Conservation (phyloP, 2,113 vertebrate species). For the Phainopepla nitens region DNA sequence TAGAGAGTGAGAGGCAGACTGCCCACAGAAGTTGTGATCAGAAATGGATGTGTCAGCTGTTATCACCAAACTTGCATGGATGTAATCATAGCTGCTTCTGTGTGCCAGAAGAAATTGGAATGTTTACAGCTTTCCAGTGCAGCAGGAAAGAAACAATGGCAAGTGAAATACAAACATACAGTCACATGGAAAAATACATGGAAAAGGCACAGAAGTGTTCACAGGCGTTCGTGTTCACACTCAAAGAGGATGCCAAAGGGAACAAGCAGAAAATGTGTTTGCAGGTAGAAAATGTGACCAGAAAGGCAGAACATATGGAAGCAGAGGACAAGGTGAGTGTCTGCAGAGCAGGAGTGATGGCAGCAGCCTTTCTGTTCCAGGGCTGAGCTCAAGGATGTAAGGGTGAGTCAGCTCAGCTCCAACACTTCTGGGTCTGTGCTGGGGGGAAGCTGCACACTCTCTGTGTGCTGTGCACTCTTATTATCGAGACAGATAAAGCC, state of each 20-base stretch:
- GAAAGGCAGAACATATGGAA: background rate
- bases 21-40: background rate
- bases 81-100: conserved; percentile 7
- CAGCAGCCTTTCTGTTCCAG: background rate
- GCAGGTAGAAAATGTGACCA: background rate
- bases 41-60: conserved; percentile 6
- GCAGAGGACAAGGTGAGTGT: background rate
- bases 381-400: background rate
- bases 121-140: background rate
- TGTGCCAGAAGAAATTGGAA: background rate
- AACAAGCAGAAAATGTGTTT: background rate
- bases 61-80: background rate
- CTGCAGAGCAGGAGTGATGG: background rate
- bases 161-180: background rate
- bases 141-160: background rate
- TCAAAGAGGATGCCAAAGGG: no score
- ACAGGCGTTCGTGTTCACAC: background rate
- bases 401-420: background rate
- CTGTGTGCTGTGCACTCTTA: background rate
- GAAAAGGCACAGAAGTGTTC: background rate
- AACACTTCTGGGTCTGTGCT: background rate
- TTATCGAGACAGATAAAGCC: background rate
- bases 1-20: background rate
- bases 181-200: background rate
- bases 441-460: background rate